Evolutionary conservation across 2,797 vertebrate species (phyloP).

Genomic region (Tenualosa ilisha): DNA sequence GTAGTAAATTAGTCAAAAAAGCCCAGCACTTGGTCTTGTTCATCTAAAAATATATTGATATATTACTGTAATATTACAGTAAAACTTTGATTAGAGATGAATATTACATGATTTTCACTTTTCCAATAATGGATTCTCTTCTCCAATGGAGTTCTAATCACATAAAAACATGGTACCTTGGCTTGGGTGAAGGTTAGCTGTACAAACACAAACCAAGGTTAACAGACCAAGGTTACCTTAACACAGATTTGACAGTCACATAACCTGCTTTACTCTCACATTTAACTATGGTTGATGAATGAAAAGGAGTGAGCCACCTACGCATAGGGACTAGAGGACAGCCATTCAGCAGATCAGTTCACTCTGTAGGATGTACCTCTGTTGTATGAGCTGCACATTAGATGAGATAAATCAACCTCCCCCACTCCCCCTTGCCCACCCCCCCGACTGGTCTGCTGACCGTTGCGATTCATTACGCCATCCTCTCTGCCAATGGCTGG

Average conservation of each 20-base stretch:
- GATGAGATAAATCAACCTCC: background rate
- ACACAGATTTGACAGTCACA: background rate
- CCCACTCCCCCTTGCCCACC: background rate
- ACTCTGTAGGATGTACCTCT: background rate
- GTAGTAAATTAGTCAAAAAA: too few species aligned
- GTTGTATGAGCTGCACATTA: background rate
- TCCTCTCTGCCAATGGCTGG: background rate
- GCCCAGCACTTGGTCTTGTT: too few species aligned
- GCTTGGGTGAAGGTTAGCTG: background rate
- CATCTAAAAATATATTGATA: too few species aligned
- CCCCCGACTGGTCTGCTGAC: background rate
- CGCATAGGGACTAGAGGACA: background rate
- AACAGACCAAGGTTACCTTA: background rate
- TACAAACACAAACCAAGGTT: background rate
- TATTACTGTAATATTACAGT: too few species aligned
- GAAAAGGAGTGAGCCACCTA: background rate
- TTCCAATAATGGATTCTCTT: too few species aligned
- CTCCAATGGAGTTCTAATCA: too few species aligned
- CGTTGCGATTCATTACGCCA: background rate
- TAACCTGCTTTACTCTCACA: too few species aligned
- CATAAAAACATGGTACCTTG: too few species aligned
- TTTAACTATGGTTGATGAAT: constrained; percentile 4
- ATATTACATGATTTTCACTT: too few species aligned
- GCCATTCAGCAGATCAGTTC: constrained; percentile 14
- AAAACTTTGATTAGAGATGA: too few species aligned